These are phyloP conservation scores for Macrocentrus cingulum DNA, from an alignment of 1,140 invertebrate species.

Conservation along the genomic window DNA sequence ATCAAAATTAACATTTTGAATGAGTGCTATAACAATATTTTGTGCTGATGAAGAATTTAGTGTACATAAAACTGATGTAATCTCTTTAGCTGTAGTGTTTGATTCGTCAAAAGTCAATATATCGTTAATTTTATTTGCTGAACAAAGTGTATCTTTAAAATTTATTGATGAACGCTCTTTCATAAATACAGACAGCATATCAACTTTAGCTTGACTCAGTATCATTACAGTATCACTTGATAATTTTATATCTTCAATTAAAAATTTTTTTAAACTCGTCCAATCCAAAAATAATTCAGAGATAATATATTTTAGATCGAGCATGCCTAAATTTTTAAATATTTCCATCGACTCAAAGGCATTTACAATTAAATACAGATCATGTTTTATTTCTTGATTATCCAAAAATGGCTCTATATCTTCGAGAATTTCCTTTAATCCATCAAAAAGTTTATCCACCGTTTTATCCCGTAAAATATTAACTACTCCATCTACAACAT, in stretches of 20 bases:
- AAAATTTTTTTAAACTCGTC: slow-evolving; percentile 42
- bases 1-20: slow-evolving; percentile 60
- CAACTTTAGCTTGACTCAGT: slow-evolving; percentile 46
- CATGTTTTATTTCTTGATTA: slow-evolving; percentile 40
- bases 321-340: slow-evolving; percentile 48
- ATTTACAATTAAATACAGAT: slow-evolving; percentile 51
- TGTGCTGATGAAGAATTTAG: slow-evolving; percentile 51
- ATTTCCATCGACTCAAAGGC: slow-evolving; percentile 51
- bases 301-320: slow-evolving; percentile 47
- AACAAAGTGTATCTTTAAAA: slow-evolving; percentile 50
- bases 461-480: slow-evolving; percentile 51
- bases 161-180: slow-evolving; percentile 41
- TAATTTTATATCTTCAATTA: slow-evolving; percentile 43
- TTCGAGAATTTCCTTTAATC: slow-evolving; percentile 45
- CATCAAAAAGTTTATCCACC: slow-evolving; percentile 55
- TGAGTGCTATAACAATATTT: slow-evolving; percentile 51
- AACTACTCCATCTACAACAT: slow-evolving; percentile 45
- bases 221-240: slow-evolving; percentile 35
- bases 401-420: slow-evolving; percentile 44
- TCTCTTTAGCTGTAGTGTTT: slow-evolving; percentile 42
- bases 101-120: slow-evolving; percentile 43
- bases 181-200: slow-evolving; percentile 51
- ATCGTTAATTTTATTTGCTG: slow-evolving; percentile 42
- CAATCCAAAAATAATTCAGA: slow-evolving; percentile 53
- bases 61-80: slow-evolving; percentile 56